Evolutionary conservation across 2,113 vertebrate genomes (phyloP).

Genomic region (Apaloderma vittatum): DNA sequence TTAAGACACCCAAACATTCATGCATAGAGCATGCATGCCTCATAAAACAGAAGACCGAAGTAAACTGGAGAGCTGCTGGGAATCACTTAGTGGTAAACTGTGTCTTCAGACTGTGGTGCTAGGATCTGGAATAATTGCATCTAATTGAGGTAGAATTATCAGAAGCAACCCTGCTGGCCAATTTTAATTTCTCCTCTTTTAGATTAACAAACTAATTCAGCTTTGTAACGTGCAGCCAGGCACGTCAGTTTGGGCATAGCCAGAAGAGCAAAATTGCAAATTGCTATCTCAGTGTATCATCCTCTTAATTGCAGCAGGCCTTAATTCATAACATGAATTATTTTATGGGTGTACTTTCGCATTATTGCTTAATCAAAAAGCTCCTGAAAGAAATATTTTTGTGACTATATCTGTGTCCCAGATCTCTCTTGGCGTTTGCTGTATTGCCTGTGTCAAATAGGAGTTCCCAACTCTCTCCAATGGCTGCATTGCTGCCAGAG

Average conservation of each 20-base stretch:
- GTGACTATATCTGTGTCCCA: not conserved
- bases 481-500: not conserved
- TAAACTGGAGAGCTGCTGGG: not conserved
- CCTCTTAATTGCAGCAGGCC: slow-evolving; percentile 16
- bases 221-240: slow-evolving; percentile 23
- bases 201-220: slow-evolving; percentile 6
- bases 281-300: not conserved
- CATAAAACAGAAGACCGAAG: not conserved
- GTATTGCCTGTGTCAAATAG: not conserved
- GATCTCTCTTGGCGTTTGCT: not conserved
- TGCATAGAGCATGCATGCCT: not conserved
- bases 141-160: not conserved
- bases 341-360: not conserved
- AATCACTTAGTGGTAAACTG: not conserved
- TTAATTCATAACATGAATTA: not conserved
- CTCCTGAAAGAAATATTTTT: not conserved
- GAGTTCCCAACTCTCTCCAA: not conserved
- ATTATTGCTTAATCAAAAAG: slow-evolving; percentile 7
- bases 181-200: slow-evolving; percentile 14
- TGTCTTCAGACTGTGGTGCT: not conserved
- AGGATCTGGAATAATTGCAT: not conserved
- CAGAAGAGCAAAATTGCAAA: not conserved
- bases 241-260: not conserved
- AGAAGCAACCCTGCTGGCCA: slow-evolving; percentile 19
- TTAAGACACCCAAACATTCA: not conserved